Evolutionary conservation across 1,140 invertebrate species (phyloP).

Genomic region (Triops cancriformis): DNA sequence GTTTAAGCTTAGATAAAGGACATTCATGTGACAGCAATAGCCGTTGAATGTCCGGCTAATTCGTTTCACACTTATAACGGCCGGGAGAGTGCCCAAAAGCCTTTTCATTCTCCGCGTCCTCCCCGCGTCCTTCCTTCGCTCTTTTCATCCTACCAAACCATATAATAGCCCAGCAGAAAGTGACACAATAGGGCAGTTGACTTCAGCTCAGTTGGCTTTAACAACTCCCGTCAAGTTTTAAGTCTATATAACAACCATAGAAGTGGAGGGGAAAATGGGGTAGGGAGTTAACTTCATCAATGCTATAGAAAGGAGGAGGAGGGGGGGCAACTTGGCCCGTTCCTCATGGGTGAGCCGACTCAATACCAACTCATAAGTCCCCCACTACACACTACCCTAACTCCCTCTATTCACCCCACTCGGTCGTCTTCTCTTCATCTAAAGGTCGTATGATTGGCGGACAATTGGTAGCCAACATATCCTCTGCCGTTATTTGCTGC

Average conservation of each 20-base stretch:
- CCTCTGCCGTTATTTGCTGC: background rate
- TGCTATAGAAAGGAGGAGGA: background rate
- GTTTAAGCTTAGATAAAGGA: constrained; percentile 11
- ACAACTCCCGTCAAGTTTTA: background rate
- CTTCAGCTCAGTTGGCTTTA: background rate
- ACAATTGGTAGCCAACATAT: background rate
- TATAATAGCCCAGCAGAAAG: background rate
- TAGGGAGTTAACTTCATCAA: constrained; percentile 2
- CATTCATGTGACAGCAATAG: constrained; percentile 13
- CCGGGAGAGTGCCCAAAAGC: background rate
- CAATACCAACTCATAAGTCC: background rate
- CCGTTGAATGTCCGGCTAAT: constrained; percentile 12
- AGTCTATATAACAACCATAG: background rate
- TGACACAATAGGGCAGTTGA: constrained; percentile 1
- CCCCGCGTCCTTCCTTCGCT: background rate
- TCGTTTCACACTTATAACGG: constrained; percentile 10
- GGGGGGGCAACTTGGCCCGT: background rate
- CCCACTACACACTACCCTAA: background rate
- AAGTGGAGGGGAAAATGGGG: no score
- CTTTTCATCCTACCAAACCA: background rate
- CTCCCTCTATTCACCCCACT: background rate
- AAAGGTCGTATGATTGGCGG: constrained; percentile 12
- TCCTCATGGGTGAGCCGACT: background rate
- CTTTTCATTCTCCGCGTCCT: background rate
- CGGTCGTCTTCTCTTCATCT: background rate